Conservation (phyloP, 1,140 invertebrate species). For the Rhopalosiphum padi region DNA sequence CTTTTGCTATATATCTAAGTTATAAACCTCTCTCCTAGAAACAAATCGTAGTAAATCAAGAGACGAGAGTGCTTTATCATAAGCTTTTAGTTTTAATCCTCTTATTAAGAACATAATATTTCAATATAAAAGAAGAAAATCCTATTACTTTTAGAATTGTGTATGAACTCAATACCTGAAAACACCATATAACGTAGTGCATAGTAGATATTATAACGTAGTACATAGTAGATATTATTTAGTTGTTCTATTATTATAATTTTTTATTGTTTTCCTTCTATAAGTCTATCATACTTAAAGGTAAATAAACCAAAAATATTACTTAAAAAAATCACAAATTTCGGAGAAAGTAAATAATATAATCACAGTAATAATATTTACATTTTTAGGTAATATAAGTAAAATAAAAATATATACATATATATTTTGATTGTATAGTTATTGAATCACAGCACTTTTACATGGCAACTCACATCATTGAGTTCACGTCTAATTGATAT, state of each 20-base stretch:
- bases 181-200: neutral
- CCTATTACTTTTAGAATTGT: neutral
- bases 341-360: neutral
- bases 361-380: constrained; percentile 37
- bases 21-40: neutral
- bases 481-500: constrained; percentile 40
- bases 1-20: neutral
- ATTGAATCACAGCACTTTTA: constrained; percentile 52
- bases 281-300: neutral
- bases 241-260: neutral
- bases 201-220: neutral
- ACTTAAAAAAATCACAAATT: neutral
- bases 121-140: neutral
- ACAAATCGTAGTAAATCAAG: neutral
- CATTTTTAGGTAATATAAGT: neutral
- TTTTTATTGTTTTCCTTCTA: neutral
- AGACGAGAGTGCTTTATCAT: neutral
- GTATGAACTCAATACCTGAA: neutral
- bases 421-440: constrained; percentile 53
- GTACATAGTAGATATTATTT: neutral
- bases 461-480: constrained; percentile 45
- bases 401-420: constrained; percentile 33
- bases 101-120: neutral
- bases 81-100: neutral
- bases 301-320: neutral